phyloP scores from a whole-genome alignment of 1,140 invertebrate species.

The Diachasmimorpha longicaudata region DNA sequence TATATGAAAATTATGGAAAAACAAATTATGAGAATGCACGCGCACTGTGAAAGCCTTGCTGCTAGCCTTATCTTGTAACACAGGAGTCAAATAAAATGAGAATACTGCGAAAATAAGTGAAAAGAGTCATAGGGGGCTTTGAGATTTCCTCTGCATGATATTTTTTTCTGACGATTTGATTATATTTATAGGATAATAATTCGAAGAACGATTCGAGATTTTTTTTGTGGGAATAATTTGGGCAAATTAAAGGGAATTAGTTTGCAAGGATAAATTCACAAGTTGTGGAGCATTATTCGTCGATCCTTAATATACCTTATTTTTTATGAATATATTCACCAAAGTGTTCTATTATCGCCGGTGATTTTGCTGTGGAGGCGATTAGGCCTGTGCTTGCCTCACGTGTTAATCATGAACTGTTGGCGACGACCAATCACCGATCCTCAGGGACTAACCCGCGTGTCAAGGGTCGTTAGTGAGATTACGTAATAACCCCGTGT shows the following conservation, averaged over 20 bases:
- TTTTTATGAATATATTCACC: not conserved
- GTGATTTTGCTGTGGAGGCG: not conserved
- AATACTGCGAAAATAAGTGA: not conserved
- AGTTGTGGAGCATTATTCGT: not conserved
- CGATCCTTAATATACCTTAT: not conserved
- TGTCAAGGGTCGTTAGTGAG: constrained; percentile 38
- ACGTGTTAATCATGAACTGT: constrained; percentile 19
- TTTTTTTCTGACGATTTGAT: too few relatives aligned
- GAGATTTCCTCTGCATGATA: too few relatives aligned
- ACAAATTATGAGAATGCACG: not conserved
- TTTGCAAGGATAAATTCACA: not conserved
- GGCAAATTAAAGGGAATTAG: too few relatives aligned
- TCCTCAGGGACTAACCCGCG: constrained; percentile 20
- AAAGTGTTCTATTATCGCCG: not conserved
- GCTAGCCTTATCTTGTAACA: constrained; percentile 4
- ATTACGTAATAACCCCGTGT: constrained; percentile 37
- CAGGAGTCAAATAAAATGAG: not conserved
- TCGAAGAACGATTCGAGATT: too few relatives aligned
- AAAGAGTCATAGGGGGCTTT: not conserved
- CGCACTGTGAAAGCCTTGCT: not conserved
- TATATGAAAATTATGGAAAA: not conserved
- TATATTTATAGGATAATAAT: too few relatives aligned
- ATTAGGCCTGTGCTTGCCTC: constrained; percentile 11
- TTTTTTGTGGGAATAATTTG: too few relatives aligned
- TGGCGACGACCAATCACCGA: not conserved